Percentiles rank a stretch among this genome's conserved stretches.
These are phyloP conservation scores for Drosophila buzzatii DNA, from an alignment of 2,888 invertebrate species.

Conservation along the genomic window DNA sequence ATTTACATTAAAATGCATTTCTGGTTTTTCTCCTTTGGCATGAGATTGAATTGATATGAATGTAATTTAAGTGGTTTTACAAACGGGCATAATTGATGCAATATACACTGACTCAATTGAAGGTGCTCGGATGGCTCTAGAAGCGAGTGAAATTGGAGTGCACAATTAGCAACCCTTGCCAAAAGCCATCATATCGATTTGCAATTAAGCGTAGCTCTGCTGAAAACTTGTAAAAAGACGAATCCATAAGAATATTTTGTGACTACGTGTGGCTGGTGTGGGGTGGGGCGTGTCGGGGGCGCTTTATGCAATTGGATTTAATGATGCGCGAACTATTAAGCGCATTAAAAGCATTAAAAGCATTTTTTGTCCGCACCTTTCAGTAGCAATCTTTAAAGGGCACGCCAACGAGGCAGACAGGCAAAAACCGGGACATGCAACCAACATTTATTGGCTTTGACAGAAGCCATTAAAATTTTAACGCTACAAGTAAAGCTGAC, in stretches of 20 bases:
- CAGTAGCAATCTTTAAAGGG: slow-evolving; percentile 41
- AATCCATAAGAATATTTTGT: slow-evolving; percentile 34
- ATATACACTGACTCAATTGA: slow-evolving; percentile 42
- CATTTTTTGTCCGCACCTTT: slow-evolving; percentile 29
- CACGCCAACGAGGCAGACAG: slow-evolving; percentile 12
- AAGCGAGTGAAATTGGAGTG: slow-evolving; percentile 35
- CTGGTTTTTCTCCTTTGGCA: neutral
- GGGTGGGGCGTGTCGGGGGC: neutral
- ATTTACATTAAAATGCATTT: neutral
- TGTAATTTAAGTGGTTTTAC: slow-evolving; percentile 21
- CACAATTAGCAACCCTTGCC: slow-evolving; percentile 64
- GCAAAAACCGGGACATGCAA: slow-evolving; percentile 35
- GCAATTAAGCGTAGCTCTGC: slow-evolving; percentile 57
- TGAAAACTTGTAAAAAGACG: slow-evolving; percentile 40
- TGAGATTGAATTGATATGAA: slow-evolving; percentile 7
- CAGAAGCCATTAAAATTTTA: slow-evolving; percentile 73
- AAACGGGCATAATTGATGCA: slow-evolving; percentile 23
- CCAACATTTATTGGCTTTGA: slow-evolving; percentile 76
- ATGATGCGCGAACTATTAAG: slow-evolving; percentile 79
- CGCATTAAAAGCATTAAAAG: slow-evolving; percentile 62
- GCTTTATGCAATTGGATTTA: slow-evolving; percentile 69
- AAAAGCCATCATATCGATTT: slow-evolving; percentile 66
- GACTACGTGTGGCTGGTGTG: neutral
- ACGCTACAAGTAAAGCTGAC: slow-evolving; percentile 32
- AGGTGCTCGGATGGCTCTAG: slow-evolving; percentile 13